A percentile compares a stretch with the other conserved stretches of the same genome.
Conservation (phyloP, 2,797 vertebrate species). For the Melanotaenia boesemani region DNA sequence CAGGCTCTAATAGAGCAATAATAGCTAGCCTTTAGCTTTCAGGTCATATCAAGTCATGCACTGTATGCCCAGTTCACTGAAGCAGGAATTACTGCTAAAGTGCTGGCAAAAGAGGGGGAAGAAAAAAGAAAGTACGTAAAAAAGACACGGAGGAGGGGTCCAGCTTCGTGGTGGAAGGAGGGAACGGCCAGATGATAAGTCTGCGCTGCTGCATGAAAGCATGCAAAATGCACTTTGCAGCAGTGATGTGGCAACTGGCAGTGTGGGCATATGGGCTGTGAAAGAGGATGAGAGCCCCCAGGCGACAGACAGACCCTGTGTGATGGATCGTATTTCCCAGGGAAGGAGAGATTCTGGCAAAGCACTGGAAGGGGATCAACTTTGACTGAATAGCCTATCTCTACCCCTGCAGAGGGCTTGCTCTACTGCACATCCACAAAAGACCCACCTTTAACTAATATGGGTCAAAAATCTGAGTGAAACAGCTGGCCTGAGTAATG, state of each 20-base stretch:
- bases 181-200: slow-evolving; percentile 41
- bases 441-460: slow-evolving; percentile 30
- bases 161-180: slow-evolving; percentile 12
- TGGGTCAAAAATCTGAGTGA: slow-evolving; percentile 5
- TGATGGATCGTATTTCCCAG: slow-evolving; percentile 73
- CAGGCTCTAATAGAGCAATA: slow-evolving; percentile 62
- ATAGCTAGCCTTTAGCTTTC: slow-evolving; percentile 81
- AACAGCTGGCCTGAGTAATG: slow-evolving; percentile 1
- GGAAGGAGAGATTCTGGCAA: slow-evolving; percentile 51
- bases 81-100: slow-evolving; percentile 83
- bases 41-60: slow-evolving; percentile 77
- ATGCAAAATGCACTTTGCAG: slow-evolving; percentile 72
- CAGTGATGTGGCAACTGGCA: slow-evolving; percentile 65
- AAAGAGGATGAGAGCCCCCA: slow-evolving; percentile 58
- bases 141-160: slow-evolving; percentile 24
- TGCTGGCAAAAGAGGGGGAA: slow-evolving; percentile 72
- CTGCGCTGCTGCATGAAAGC: slow-evolving; percentile 59
- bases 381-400: slow-evolving; percentile 24
- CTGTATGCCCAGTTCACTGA: slow-evolving; percentile 66
- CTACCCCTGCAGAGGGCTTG: slow-evolving; percentile 2
- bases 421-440: neutral
- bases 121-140: slow-evolving; percentile 27
- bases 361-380: slow-evolving; percentile 57
- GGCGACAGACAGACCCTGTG: slow-evolving; percentile 65
- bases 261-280: slow-evolving; percentile 58